phyloP scores from a whole-genome alignment of 92 coral and sea anemone species.

The Ricordea florida region DNA sequence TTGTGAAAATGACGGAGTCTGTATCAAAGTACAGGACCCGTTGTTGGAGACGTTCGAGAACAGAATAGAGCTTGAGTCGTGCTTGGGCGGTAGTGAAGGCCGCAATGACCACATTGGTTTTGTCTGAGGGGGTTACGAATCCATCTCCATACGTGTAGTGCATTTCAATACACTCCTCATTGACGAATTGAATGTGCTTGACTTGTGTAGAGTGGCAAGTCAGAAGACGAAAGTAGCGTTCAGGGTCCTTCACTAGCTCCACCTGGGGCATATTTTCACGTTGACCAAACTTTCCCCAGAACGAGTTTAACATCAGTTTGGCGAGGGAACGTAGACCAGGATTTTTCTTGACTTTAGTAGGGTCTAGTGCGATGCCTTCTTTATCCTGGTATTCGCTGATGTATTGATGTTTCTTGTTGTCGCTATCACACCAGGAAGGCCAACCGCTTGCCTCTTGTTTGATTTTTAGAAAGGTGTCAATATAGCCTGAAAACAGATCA shows the following conservation, averaged over 20 bases:
- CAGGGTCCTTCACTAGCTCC: neutral
- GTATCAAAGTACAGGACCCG: no score
- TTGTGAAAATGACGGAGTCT: no score
- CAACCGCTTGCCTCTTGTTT: constrained; percentile 20
- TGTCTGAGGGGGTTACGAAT: no score
- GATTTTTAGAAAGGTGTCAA: neutral
- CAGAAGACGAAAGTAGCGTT: no score
- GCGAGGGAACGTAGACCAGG: constrained; percentile 15
- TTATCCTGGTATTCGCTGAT: neutral
- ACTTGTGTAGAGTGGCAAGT: no score
- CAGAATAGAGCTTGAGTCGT: no score
- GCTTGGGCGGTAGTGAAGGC: no score
- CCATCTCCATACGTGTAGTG: no score
- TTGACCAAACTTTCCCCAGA: constrained; percentile 27
- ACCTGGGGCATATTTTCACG: constrained; percentile 2
- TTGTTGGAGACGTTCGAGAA: no score
- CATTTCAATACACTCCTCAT: no score
- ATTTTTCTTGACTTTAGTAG: neutral
- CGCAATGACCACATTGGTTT: no score
- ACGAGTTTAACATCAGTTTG: constrained; percentile 3
- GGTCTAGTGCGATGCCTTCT: neutral
- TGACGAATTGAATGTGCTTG: no score
- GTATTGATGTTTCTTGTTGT: neutral
- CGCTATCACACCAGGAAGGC: neutral
- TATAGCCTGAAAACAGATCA: neutral